Evolutionary conservation across 1,140 invertebrate species (phyloP).

Genomic region (Prorops nasuta): DNA sequence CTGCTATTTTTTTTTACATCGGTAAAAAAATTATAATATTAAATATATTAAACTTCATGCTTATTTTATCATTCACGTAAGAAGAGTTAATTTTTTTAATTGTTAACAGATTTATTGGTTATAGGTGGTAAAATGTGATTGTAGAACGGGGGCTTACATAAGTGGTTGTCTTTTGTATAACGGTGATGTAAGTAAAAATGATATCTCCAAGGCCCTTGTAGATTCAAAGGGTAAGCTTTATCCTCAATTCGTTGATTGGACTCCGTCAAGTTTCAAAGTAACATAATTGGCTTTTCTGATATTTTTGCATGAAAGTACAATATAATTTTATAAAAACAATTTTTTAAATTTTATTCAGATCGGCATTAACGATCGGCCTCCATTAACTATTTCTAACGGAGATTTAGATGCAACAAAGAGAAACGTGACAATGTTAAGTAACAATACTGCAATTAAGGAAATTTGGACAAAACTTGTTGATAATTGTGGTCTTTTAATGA

Average conservation of each 20-base stretch:
- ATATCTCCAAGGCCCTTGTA: constrained; percentile 71
- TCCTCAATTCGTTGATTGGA: constrained; percentile 74
- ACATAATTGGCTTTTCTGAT: background rate
- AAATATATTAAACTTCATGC: no score
- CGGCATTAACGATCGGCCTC: constrained; percentile 71
- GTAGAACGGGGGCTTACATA: constrained; percentile 60
- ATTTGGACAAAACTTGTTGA: constrained; percentile 68
- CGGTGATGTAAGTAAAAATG: constrained; percentile 68
- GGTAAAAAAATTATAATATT: no score
- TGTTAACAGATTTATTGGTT: background rate
- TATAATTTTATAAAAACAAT: no score
- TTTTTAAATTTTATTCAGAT: constrained; percentile 42
- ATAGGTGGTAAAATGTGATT: constrained; percentile 66
- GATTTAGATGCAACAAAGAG: constrained; percentile 65
- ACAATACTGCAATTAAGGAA: constrained; percentile 73
- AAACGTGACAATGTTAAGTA: constrained; percentile 74
- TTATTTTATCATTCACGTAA: no score
- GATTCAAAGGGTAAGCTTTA: constrained; percentile 66
- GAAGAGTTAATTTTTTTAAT: no score
- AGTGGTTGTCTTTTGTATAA: constrained; percentile 67
- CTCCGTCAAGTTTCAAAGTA: constrained; percentile 71
- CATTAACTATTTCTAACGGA: constrained; percentile 71
- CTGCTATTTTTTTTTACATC: no score
- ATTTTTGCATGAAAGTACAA: no score
- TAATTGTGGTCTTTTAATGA: constrained; percentile 74